These are phyloP conservation scores for Crypturellus undulatus DNA, from an alignment of 2,113 vertebrate genomes.

Conservation along the genomic window DNA sequence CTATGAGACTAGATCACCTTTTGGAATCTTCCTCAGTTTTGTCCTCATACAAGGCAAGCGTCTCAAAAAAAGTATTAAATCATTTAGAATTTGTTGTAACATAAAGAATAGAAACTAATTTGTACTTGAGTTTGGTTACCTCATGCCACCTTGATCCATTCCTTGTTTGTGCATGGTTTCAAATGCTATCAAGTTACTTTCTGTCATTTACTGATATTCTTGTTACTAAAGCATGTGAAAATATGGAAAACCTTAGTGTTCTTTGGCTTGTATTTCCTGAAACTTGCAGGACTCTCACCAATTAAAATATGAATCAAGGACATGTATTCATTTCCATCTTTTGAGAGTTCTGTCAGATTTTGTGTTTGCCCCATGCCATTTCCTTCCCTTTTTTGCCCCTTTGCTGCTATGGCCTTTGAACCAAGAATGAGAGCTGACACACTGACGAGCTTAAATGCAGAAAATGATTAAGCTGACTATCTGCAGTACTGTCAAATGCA, in stretches of 20 bases:
- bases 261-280: neutral
- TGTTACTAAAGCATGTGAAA: neutral
- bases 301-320: neutral
- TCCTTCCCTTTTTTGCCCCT: neutral
- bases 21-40: neutral
- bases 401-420: neutral
- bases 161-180: neutral
- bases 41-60: neutral
- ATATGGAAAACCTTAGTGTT: neutral
- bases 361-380: neutral
- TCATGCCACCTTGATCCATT: neutral
- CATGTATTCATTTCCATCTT: neutral
- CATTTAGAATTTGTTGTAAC: neutral
- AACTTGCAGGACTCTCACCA: neutral
- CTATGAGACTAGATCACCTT: neutral
- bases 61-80: neutral
- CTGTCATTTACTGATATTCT: neutral
- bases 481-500: neutral
- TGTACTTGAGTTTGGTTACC: neutral
- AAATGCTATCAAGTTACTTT: neutral
- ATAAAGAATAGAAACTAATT: neutral
- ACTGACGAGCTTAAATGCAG: neutral
- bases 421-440: neutral
- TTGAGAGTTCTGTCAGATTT: neutral
- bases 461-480: neutral